Conservation (phyloP, 2,113 vertebrate species). For the Notothenia rossii region DNA sequence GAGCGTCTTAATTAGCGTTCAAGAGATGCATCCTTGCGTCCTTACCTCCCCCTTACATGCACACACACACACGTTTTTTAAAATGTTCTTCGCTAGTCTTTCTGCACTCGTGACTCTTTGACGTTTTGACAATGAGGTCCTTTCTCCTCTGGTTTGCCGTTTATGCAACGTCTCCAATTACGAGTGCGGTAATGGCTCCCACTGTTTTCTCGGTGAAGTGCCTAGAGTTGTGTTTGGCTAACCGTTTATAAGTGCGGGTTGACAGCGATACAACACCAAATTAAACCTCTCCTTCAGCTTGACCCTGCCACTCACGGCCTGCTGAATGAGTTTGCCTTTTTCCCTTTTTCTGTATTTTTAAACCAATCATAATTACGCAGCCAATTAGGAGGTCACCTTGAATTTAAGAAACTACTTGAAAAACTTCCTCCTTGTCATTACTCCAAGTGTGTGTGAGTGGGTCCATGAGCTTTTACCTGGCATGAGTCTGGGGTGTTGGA, state of each 20-base stretch:
- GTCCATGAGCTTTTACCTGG: slow-evolving; percentile 1
- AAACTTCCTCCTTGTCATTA: slow-evolving; percentile 67
- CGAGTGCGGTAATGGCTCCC: slow-evolving; percentile 75
- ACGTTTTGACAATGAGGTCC: slow-evolving; percentile 67
- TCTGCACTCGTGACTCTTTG: slow-evolving; percentile 59
- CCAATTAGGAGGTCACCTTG: slow-evolving; percentile 85
- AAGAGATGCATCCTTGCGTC: slow-evolving; percentile 57
- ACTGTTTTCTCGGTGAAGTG: slow-evolving; percentile 73
- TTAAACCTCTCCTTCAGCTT: slow-evolving; percentile 81
- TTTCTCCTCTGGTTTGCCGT: slow-evolving; percentile 69
- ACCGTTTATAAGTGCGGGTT: slow-evolving; percentile 74
- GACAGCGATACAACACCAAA: slow-evolving; percentile 78
- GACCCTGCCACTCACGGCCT: slow-evolving; percentile 77
- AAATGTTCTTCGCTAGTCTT: slow-evolving; percentile 51
- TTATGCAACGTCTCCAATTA: slow-evolving; percentile 81
- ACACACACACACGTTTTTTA: slow-evolving; percentile 33
- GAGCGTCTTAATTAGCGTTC: slow-evolving; percentile 64
- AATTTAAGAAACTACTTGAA: slow-evolving; percentile 71
- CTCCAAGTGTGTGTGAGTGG: slow-evolving; percentile 7
- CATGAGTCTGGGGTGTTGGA: neutral
- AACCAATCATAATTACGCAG: slow-evolving; percentile 80
- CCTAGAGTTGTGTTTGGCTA: slow-evolving; percentile 81
- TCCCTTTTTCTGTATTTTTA: slow-evolving; percentile 72
- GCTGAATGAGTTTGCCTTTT: slow-evolving; percentile 69
- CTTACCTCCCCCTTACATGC: neutral